phyloP scores from a whole-genome alignment of 2,113 vertebrate species.

The Gobio gobio region DNA sequence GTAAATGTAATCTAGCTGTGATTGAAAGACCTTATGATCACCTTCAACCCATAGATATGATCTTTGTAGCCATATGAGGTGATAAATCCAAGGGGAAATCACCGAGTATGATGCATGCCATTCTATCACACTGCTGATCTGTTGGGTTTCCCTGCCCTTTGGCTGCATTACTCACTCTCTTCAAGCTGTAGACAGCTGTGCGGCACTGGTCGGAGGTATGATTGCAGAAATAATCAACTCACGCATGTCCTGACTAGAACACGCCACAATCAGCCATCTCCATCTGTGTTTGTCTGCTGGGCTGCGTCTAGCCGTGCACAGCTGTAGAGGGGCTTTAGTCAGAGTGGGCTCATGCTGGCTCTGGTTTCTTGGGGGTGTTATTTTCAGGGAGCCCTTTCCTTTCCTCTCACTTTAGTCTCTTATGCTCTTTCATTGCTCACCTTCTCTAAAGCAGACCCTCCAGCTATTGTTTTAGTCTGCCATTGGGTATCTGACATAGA shows the following conservation, averaged over 20 bases:
- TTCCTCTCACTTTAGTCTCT: not conserved
- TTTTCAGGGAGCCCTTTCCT: slow-evolving; percentile 48
- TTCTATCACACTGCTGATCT: slow-evolving; percentile 8
- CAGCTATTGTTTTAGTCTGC: slow-evolving; percentile 44
- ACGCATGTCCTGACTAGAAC: slow-evolving; percentile 49
- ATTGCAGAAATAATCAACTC: slow-evolving; percentile 60
- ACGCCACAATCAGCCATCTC: slow-evolving; percentile 59
- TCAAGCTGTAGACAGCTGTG: slow-evolving; percentile 14
- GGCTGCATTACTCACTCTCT: not conserved
- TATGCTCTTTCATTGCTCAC: slow-evolving; percentile 11
- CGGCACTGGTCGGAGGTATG: slow-evolving; percentile 44
- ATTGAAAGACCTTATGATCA: slow-evolving; percentile 8
- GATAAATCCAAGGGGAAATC: slow-evolving; percentile 18
- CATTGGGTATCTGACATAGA: not conserved
- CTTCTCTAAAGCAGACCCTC: slow-evolving; percentile 26
- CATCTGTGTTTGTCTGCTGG: slow-evolving; percentile 58
- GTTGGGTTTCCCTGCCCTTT: not conserved
- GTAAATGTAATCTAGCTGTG: not conserved
- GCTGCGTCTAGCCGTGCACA: slow-evolving; percentile 52
- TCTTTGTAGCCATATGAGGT: not conserved
- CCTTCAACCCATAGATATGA: slow-evolving; percentile 18
- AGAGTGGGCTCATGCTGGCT: slow-evolving; percentile 64
- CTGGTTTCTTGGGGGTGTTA: slow-evolving; percentile 64
- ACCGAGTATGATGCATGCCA: not conserved
- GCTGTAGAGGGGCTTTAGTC: slow-evolving; percentile 66